phyloP scores from a whole-genome alignment of 2,888 invertebrate genomes.

The Trichogramma dendrolimi region DNA sequence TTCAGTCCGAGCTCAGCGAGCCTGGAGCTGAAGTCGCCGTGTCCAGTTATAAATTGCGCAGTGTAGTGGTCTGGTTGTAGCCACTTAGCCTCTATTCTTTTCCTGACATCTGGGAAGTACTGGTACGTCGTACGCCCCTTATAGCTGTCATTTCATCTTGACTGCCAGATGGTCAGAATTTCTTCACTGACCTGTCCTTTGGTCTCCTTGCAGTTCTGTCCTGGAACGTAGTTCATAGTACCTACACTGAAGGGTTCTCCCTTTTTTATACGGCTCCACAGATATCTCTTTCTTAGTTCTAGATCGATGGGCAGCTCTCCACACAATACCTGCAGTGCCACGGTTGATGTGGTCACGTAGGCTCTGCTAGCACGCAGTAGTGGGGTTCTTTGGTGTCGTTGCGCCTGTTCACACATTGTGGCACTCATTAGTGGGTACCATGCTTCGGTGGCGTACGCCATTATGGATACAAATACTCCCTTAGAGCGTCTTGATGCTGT shows the following conservation, averaged over 20 bases:
- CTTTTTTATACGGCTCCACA: neutral
- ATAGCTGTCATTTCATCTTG: neutral
- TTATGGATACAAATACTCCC: too few species aligned
- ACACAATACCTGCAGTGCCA: constrained; percentile 28
- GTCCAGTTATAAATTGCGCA: constrained; percentile 20
- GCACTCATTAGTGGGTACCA: too few species aligned
- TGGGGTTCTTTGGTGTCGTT: too few species aligned
- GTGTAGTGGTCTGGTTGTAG: neutral
- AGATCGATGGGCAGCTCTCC: constrained; percentile 28
- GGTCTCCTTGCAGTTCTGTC: neutral
- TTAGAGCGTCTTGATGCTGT: constrained; percentile 12
- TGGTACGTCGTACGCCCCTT: constrained; percentile 13
- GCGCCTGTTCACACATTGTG: too few species aligned
- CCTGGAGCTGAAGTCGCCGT: constrained; percentile 21
- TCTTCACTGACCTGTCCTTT: neutral
- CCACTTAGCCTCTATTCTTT: constrained; percentile 6
- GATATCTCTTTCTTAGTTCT: constrained; percentile 14
- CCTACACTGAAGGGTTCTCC: neutral
- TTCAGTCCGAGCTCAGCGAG: neutral
- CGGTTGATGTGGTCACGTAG: constrained; percentile 18
- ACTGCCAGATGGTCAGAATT: constrained; percentile 7
- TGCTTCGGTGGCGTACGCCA: too few species aligned
- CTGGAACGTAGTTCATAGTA: neutral
- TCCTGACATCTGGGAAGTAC: constrained; percentile 15
- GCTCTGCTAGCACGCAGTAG: too few species aligned